Conservation (phyloP, 2,888 invertebrate species). For the Scaptomyza caliginosa region DNA sequence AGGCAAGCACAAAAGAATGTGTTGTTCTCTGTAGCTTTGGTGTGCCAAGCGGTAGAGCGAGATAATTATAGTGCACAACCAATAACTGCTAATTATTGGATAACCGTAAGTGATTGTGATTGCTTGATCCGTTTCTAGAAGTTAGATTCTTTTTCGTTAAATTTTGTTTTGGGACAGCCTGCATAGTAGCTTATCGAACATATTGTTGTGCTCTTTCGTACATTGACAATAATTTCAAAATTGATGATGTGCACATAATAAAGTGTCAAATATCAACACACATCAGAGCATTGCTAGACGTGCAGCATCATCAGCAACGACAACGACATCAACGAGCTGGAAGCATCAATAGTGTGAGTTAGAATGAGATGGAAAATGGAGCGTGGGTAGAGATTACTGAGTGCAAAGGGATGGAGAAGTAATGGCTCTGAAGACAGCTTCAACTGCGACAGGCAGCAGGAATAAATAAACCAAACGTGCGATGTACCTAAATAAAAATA, state of each 20-base stretch:
- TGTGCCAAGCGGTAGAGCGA: no score
- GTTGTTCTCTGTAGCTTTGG: no score
- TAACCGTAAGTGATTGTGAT: not conserved
- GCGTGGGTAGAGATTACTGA: not conserved
- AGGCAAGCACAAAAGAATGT: no score
- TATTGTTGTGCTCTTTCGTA: conserved; percentile 39
- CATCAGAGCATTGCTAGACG: conserved; percentile 61
- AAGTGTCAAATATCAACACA: conserved; percentile 79
- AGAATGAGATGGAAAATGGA: not conserved
- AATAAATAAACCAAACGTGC: conserved; percentile 64
- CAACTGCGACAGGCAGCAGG: conserved; percentile 44
- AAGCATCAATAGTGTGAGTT: not conserved
- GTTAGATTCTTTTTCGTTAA: not conserved
- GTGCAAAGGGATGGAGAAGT: conserved; percentile 8
- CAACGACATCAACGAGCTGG: conserved; percentile 32
- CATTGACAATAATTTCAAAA: conserved; percentile 70
- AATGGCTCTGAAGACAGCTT: conserved; percentile 54
- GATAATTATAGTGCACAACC: no score
- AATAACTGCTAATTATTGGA: not conserved
- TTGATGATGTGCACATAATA: conserved; percentile 81
- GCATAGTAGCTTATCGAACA: conserved; percentile 16
- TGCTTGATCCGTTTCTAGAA: not conserved
- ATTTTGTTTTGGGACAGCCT: not conserved
- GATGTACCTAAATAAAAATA: conserved; percentile 34
- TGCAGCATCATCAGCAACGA: conserved; percentile 52